phyloP scores from a whole-genome alignment of 2,113 vertebrate genomes.

The Okapia johnstoni region DNA sequence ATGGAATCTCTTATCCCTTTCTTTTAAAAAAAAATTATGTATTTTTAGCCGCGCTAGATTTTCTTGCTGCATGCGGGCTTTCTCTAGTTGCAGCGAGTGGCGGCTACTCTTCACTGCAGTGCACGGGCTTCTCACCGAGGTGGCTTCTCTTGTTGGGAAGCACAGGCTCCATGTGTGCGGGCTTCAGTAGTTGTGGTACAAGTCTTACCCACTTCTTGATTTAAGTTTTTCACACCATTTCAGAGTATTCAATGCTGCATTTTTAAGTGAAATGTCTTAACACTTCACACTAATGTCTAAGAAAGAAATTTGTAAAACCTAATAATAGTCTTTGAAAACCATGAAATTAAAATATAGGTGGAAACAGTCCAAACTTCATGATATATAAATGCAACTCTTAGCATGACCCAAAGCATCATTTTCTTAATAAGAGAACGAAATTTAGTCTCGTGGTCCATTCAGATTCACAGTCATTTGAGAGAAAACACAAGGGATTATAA shows the following conservation, averaged over 20 bases:
- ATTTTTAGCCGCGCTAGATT: background rate
- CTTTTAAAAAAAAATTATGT: background rate
- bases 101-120: background rate
- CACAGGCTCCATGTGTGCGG: background rate
- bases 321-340: background rate
- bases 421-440: constrained; percentile 16
- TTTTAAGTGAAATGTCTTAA: constrained; percentile 29
- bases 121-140: background rate
- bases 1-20: background rate
- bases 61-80: background rate
- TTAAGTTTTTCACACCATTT: background rate
- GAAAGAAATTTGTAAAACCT: background rate
- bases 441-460: background rate
- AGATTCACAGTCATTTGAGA: background rate
- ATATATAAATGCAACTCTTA: background rate
- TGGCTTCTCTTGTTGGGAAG: background rate
- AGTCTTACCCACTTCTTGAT: background rate
- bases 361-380: background rate
- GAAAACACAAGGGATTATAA: background rate
- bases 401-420: background rate
- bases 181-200: background rate
- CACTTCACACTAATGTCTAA: background rate
- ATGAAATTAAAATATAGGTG: background rate
- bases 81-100: background rate
- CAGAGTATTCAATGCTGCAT: background rate